phyloP scores from a whole-genome alignment of 2,797 vertebrate genomes.

The Zalophus californianus region DNA sequence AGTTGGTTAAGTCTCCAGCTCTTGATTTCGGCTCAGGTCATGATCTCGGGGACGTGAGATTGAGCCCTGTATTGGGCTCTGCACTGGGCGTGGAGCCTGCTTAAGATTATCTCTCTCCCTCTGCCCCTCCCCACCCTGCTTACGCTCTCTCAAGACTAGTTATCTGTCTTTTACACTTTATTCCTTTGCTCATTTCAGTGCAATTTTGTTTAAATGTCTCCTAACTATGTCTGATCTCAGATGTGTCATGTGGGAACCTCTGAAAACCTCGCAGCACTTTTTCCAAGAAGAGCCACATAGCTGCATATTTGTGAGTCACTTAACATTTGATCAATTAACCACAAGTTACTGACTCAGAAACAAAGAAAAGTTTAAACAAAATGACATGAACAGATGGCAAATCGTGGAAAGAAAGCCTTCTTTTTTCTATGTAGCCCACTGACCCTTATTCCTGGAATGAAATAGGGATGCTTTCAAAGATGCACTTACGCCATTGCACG shows the following conservation, averaged over 20 bases:
- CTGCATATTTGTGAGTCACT: neutral
- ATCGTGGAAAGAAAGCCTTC: neutral
- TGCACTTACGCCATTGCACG: neutral
- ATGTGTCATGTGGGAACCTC: neutral
- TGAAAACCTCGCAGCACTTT: neutral
- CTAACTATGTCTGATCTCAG: neutral
- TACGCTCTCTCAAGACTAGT: neutral
- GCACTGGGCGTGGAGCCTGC: neutral
- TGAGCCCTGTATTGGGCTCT: neutral
- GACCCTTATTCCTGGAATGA: neutral
- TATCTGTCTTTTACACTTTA: neutral
- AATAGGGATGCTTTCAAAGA: neutral
- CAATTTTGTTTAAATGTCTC: neutral
- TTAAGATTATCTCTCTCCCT: neutral
- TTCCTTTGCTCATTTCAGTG: neutral
- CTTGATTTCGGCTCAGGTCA: neutral
- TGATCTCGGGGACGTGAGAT: neutral
- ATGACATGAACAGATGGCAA: neutral
- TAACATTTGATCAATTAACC: neutral
- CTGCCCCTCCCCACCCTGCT: neutral
- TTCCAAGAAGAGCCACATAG: neutral
- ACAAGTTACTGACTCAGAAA: neutral
- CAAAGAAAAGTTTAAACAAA: neutral
- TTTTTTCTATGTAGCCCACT: neutral
- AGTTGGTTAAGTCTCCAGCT: neutral